Percentiles rank a stretch among this genome's conserved stretches.
phyloP scores from a whole-genome alignment of 1,140 invertebrate species.

The Calephelis nemesis region DNA sequence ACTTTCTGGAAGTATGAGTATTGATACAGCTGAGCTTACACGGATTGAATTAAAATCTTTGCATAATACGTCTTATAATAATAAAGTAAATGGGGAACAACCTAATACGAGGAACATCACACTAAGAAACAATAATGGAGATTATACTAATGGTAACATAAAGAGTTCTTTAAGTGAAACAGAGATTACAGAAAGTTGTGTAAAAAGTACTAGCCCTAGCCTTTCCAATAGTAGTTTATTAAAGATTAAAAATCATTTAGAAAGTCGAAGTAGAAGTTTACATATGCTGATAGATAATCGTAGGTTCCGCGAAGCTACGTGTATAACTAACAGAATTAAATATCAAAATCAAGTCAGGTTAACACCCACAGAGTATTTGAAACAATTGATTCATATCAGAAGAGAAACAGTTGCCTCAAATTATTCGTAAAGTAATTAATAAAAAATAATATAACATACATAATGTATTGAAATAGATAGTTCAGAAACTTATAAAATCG shows the following conservation, averaged over 20 bases:
- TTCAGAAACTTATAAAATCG: no score
- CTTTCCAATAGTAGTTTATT: background rate
- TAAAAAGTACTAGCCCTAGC: background rate
- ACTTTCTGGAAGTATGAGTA: slow-evolving; percentile 4
- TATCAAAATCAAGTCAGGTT: background rate
- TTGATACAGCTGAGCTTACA: slow-evolving; percentile 6
- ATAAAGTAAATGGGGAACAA: background rate
- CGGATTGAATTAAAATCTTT: background rate
- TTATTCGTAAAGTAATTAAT: background rate
- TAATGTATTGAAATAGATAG: no score
- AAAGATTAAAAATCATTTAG: background rate
- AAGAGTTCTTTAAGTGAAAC: slow-evolving; percentile 4
- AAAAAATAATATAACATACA: no score
- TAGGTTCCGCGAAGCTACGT: background rate
- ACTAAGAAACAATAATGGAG: slow-evolving; percentile 12
- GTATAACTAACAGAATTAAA: background rate
- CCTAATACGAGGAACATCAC: background rate
- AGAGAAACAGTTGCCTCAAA: slow-evolving; percentile 2
- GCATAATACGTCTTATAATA: background rate
- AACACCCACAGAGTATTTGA: slow-evolving; percentile 2
- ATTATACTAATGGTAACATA: background rate
- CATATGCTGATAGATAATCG: background rate
- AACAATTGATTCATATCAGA: slow-evolving; percentile 13
- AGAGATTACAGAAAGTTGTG: background rate
- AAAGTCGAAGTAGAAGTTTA: slow-evolving; percentile 1